Evolutionary conservation across 2,888 invertebrate species (phyloP), one percentile per base, ranked within the genome.

Genomic region (Allophyes oxyacanthae): DNA sequence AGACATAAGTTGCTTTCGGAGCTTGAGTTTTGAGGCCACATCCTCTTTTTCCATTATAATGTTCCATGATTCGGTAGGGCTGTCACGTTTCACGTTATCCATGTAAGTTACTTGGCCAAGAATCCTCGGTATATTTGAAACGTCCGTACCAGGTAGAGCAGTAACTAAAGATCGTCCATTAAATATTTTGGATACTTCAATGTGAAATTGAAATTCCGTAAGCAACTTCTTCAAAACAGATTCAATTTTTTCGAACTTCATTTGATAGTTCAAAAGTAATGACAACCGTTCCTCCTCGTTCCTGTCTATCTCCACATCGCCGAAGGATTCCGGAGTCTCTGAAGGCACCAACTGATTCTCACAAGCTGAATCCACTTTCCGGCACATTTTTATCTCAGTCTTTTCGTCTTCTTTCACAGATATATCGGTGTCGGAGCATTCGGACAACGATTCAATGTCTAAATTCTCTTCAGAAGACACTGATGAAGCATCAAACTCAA

Each of bases 111-210:
- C 67, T 30, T 86, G 81, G 0, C 78, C 82, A 0, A 83, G 60
- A 0, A 72, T 65, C 57, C 82, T 84, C 0, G 85, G 82, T 6
- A 82, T 72, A 7, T 82, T 82, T 0, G 67, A 58, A 0, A 83
- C 54, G 53, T 89, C 81, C 0, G 79, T 74, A 0, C 73, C 79
- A 0, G 88, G 79, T 1, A 83, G 33, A 1, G 84, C 70, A 0
- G 83, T 80, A 0, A 85, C 79, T n/a, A 86, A 55, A 2, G 90
- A 83, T 11, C 81, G 83, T 10, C 76, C 78, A 0, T 84, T 81
- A 28, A 93, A 92, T 0, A 93, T 75, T 77, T 92, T 93, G 0
- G 93, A 91, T 0, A 93, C 89, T 64, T 93, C 90, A 58, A 93
- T 90, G 49, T 92, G 92, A 43, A 92, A 94, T 53, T 89, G 86